Evolutionary conservation across 2,113 vertebrate genomes (phyloP).

Genomic region (Ptyas mucosa): DNA sequence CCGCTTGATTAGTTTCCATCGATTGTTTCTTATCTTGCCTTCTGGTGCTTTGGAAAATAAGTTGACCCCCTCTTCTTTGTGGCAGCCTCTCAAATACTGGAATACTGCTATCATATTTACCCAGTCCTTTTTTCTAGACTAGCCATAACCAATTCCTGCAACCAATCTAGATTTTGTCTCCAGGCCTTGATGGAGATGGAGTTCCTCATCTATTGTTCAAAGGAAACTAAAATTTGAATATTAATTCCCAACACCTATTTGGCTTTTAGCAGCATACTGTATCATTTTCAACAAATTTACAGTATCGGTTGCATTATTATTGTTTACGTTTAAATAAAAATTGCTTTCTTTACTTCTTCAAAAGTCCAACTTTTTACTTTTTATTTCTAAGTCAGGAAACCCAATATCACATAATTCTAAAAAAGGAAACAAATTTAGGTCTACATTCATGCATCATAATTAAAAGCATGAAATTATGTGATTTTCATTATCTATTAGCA

Average conservation of each 20-base stretch:
- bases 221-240: background rate
- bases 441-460: background rate
- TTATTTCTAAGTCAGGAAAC: background rate
- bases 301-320: background rate
- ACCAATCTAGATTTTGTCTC: too few relatives aligned
- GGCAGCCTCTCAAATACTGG: background rate
- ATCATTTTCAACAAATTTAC: background rate
- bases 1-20: background rate
- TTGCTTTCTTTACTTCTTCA: background rate
- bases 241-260: background rate
- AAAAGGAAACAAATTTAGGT: background rate
- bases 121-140: background rate
- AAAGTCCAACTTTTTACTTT: background rate
- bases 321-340: background rate
- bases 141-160: background rate
- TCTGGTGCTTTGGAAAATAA: background rate
- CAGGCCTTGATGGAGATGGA: too few relatives aligned
- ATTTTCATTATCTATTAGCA: background rate
- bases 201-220: background rate
- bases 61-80: background rate
- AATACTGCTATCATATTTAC: background rate
- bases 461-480: background rate
- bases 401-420: background rate
- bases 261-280: too few relatives aligned
- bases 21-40: background rate